These are phyloP conservation scores for Heliconius sara DNA, from an alignment of 2,888 invertebrate species.

Conservation along the genomic window DNA sequence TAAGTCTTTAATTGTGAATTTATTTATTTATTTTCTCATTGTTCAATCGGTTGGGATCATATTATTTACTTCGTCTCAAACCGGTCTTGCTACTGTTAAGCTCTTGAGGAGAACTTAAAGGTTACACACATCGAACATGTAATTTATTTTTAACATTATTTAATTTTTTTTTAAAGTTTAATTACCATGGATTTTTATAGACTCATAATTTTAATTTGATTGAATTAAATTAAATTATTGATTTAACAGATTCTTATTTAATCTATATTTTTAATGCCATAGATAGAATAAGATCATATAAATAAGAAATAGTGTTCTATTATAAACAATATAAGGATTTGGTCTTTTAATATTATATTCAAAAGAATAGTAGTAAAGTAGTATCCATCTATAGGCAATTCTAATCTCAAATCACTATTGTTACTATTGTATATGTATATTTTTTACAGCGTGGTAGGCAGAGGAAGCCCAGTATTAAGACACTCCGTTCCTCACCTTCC, in stretches of 20 bases:
- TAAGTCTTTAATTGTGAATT: too few species aligned
- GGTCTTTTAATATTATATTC: neutral
- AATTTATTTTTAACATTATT: too few species aligned
- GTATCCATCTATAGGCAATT: neutral
- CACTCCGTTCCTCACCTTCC: too few species aligned
- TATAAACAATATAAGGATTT: neutral
- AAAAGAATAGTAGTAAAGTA: neutral
- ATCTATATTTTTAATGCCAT: neutral
- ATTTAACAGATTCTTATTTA: neutral
- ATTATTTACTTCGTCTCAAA: conserved; percentile 1
- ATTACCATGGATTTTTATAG: too few species aligned
- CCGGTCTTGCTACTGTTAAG: conserved; percentile 17
- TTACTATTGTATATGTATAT: too few species aligned
- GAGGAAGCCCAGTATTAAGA: too few species aligned
- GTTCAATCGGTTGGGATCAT: neutral
- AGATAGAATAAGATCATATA: too few species aligned
- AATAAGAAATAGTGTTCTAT: too few species aligned
- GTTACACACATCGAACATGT: neutral
- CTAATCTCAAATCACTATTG: neutral
- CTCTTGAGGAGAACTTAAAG: conserved; percentile 11
- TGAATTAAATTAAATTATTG: neutral
- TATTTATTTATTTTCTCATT: neutral
- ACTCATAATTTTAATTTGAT: too few species aligned
- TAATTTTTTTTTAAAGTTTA: too few species aligned
- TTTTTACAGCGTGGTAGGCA: too few species aligned